Percentiles rank a stretch among this genome's conserved stretches.
phyloP scores from a whole-genome alignment of 2,888 invertebrate genomes.

The Julus scanicus region DNA sequence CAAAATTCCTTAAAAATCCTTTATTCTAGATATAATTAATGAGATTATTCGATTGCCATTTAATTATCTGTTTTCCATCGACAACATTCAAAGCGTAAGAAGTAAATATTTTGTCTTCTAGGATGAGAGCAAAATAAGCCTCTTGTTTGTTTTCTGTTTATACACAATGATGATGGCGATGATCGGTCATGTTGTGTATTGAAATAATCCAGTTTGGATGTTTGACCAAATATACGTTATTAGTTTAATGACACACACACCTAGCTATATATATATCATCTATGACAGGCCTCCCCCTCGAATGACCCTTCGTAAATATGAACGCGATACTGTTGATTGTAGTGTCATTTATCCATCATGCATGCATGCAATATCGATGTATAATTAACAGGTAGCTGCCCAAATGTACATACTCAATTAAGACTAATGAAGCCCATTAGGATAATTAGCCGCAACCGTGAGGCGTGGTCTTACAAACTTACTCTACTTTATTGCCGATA shows the following conservation, averaged over 20 bases:
- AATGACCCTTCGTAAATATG: background rate
- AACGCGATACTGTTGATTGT: constrained; percentile 7
- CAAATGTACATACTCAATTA: background rate
- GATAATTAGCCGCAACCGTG: background rate
- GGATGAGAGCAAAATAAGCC: no score
- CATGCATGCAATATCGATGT: background rate
- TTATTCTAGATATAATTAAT: no score
- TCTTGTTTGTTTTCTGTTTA: no score
- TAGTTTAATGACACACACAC: constrained; percentile 4
- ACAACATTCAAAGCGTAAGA: no score
- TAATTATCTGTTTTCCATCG: no score
- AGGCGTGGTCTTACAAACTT: background rate
- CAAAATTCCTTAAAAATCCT: no score
- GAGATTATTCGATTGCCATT: no score
- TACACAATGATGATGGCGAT: no score
- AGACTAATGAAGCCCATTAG: constrained; percentile 15
- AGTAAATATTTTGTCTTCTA: no score
- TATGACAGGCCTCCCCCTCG: background rate
- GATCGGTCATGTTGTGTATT: background rate
- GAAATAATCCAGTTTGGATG: background rate
- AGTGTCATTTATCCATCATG: background rate
- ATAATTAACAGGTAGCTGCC: constrained; percentile 25
- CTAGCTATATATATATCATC: background rate
- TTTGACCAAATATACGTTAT: background rate
- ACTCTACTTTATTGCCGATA: background rate